Percentiles rank a stretch among this genome's conserved stretches.
These are phyloP conservation scores for Eulithis prunata DNA, from an alignment of 2,888 invertebrate species.

Conservation along the genomic window DNA sequence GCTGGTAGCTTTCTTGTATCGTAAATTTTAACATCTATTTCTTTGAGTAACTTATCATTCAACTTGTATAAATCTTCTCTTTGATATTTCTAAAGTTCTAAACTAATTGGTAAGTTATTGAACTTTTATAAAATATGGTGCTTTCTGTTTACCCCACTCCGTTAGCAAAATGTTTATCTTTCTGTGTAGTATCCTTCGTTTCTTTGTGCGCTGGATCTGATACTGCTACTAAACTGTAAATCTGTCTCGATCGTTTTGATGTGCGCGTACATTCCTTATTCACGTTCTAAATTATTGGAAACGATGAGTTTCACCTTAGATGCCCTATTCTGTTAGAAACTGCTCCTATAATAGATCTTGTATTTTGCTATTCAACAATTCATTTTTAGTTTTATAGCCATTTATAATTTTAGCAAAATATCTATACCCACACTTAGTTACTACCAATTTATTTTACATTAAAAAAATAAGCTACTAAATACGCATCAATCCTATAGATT, in stretches of 20 bases:
- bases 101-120: constrained; percentile 27
- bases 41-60: too few species aligned
- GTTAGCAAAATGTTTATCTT: constrained; percentile 62
- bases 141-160: constrained; percentile 56
- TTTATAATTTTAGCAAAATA: too few species aligned
- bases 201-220: constrained; percentile 37
- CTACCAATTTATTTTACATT: too few species aligned
- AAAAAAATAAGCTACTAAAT: too few species aligned
- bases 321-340: constrained; percentile 4
- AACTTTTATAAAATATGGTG: constrained; percentile 41
- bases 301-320: constrained; percentile 11
- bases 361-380: too few species aligned
- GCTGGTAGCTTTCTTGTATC: too few species aligned
- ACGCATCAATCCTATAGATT: too few species aligned
- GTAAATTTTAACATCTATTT: too few species aligned
- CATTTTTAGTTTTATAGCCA: not conserved
- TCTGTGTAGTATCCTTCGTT: constrained; percentile 46
- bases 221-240: constrained; percentile 59
- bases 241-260: constrained; percentile 53
- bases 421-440: too few species aligned
- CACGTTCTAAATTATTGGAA: constrained; percentile 22
- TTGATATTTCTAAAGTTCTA: not conserved
- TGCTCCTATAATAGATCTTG: not conserved
- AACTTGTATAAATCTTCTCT: not conserved
- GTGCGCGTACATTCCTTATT: constrained; percentile 26